Evolutionary conservation across 2,113 vertebrate species (phyloP).

Genomic region (Crotalus horridus): DNA sequence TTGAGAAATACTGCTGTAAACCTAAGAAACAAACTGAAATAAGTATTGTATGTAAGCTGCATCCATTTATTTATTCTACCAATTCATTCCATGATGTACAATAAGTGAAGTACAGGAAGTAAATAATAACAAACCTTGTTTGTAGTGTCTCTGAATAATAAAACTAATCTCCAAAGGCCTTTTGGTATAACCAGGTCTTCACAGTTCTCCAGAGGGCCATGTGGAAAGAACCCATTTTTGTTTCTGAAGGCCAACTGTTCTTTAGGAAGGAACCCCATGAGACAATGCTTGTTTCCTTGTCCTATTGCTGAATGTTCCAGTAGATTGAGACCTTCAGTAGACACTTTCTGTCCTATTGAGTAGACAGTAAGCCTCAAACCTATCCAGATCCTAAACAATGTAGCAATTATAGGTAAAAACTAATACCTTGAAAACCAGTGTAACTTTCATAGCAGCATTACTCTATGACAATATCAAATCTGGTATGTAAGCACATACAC

Average conservation of each 20-base stretch:
- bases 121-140: not conserved
- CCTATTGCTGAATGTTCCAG: not conserved
- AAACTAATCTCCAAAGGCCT: not conserved
- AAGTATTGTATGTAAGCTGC: not conserved
- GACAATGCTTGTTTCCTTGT: not conserved
- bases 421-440: not conserved
- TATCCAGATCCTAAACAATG: not conserved
- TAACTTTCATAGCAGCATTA: no score
- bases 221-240: no score
- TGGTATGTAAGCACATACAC: no score
- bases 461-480: no score
- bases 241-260: not conserved
- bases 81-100: not conserved
- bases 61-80: not conserved
- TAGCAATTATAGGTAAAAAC: not conserved
- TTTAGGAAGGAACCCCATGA: not conserved
- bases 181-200: not conserved
- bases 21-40: not conserved
- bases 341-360: not conserved
- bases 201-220: not conserved
- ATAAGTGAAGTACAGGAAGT: not conserved
- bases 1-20: not conserved
- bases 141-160: not conserved
- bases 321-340: no score
- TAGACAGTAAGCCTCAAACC: not conserved